These are phyloP conservation scores for Falcunculus frontatus DNA, from an alignment of 2,113 vertebrate species.

Conservation along the genomic window DNA sequence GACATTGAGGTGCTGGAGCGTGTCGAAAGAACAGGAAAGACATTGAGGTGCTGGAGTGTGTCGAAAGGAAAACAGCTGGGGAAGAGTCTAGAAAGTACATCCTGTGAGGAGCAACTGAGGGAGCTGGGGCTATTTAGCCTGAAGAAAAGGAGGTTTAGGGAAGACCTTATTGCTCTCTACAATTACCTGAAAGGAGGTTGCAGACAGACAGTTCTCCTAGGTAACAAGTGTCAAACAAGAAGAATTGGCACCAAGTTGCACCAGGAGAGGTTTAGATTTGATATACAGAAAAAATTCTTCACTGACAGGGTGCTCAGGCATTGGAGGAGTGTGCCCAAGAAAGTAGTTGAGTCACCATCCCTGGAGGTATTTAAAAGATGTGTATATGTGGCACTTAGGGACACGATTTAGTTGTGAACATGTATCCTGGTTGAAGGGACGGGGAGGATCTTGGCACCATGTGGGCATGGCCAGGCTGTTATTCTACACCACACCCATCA, in stretches of 20 bases:
- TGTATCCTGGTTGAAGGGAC: neutral
- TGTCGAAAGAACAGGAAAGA: neutral
- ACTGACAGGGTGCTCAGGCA: neutral
- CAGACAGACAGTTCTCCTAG: neutral
- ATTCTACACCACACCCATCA: neutral
- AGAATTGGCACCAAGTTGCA: neutral
- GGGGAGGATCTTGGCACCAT: too few relatives aligned
- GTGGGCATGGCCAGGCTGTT: neutral
- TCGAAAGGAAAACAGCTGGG: neutral
- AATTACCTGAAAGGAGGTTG: neutral
- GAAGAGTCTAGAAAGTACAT: too few relatives aligned
- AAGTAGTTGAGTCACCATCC: neutral
- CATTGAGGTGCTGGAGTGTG: neutral
- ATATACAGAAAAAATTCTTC: neutral
- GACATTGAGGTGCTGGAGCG: neutral
- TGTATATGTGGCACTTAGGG: neutral
- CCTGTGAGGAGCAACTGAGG: too few relatives aligned
- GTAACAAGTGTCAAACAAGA: neutral
- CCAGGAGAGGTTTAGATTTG: neutral
- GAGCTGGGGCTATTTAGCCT: neutral
- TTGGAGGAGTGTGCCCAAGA: neutral
- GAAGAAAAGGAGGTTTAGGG: neutral
- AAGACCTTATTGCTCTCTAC: neutral
- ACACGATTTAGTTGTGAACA: neutral
- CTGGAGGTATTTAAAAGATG: neutral